These are phyloP conservation scores for Argyresthia goedartella DNA, from an alignment of 2,888 invertebrate species.

Conservation along the genomic window DNA sequence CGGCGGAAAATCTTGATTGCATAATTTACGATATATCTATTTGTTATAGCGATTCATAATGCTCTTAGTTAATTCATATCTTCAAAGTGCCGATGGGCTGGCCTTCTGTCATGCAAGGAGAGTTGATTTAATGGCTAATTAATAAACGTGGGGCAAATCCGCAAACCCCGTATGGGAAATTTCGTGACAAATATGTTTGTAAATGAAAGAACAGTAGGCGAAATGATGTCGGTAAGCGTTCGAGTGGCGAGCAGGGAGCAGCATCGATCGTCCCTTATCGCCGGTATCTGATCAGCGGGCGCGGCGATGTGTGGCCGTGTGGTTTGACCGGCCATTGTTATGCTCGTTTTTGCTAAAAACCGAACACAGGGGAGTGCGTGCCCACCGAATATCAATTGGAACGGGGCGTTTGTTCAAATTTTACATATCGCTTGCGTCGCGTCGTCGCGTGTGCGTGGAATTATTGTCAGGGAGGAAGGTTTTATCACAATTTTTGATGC, in stretches of 20 bases:
- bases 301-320: conserved; percentile 21
- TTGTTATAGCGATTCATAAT: too few species aligned
- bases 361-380: conserved; percentile 23
- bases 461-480: not conserved
- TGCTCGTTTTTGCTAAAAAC: conserved; percentile 26
- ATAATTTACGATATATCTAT: too few species aligned
- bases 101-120: too few species aligned
- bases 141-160: too few species aligned
- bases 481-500: too few species aligned
- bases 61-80: too few species aligned
- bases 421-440: conserved; percentile 18
- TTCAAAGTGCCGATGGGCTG: too few species aligned
- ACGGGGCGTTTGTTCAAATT: conserved; percentile 39
- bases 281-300: conserved; percentile 9
- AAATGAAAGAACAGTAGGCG: not conserved
- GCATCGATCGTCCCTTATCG: conserved; percentile 47
- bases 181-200: too few species aligned
- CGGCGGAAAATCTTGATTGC: too few species aligned
- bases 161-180: too few species aligned
- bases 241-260: conserved; percentile 11
- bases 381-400: conserved; percentile 43
- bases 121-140: too few species aligned
- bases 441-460: not conserved
- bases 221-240: not conserved
- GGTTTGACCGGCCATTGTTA: conserved; percentile 23